Evolutionary conservation across 2,888 invertebrate genomes (phyloP).

Genomic region (Eustalomyia histrio): DNA sequence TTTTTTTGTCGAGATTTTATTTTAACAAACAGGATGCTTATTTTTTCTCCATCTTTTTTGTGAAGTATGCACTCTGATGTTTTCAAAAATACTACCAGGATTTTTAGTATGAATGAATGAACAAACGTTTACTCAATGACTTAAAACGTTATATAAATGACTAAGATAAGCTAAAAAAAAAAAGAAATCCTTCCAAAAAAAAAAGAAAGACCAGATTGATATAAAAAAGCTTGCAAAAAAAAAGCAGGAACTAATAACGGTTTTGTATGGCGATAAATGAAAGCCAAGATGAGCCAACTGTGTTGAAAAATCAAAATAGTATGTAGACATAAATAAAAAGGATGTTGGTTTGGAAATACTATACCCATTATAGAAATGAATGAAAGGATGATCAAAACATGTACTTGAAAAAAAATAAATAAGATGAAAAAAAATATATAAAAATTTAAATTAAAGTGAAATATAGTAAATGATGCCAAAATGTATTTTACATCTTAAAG

Average conservation of each 20-base stretch:
- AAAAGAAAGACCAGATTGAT: conserved; percentile 7
- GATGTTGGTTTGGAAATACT: conserved; percentile 19
- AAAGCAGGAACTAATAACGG: conserved; percentile 40
- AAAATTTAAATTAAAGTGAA: no score
- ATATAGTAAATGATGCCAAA: background rate
- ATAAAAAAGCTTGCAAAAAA: background rate
- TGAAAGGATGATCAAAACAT: background rate
- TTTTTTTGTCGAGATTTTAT: conserved; percentile 32
- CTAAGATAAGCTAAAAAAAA: conserved; percentile 64
- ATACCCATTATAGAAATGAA: background rate
- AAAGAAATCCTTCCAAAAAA: conserved; percentile 28
- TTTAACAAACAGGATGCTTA: conserved; percentile 21
- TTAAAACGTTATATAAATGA: conserved; percentile 65
- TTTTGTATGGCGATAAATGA: conserved; percentile 25
- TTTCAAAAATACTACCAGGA: background rate
- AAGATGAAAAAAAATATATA: background rate
- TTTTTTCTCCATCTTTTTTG: background rate
- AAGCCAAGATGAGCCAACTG: conserved; percentile 22
- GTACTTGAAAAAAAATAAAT: background rate
- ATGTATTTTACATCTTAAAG: no score
- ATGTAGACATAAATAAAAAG: background rate
- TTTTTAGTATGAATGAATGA: conserved; percentile 29
- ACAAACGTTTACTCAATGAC: conserved; percentile 47
- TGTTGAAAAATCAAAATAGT: conserved; percentile 13
- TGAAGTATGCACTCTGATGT: background rate